Conservation (phyloP, 2,113 vertebrate genomes). For the Columba livia region DNA sequence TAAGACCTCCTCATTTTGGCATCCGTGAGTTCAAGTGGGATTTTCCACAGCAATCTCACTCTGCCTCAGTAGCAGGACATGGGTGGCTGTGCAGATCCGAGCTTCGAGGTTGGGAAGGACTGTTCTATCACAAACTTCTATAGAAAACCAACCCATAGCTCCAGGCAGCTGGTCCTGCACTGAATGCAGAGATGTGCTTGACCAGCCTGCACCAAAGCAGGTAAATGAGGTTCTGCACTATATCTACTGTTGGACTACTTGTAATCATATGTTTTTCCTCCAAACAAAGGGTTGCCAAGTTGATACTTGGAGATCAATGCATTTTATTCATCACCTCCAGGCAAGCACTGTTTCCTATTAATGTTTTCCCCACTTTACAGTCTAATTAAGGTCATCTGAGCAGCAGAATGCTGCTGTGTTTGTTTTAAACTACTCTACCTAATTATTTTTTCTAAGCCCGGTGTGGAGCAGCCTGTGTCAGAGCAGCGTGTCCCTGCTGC, state of each 20-base stretch:
- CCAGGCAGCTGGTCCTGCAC: not conserved
- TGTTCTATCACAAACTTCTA: rapidly evolving
- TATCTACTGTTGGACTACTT: not conserved
- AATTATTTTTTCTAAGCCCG: not conserved
- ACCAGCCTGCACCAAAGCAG: not conserved
- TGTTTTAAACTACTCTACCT: not conserved
- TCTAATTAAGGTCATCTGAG: constrained; percentile 55
- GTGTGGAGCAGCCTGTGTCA: not conserved
- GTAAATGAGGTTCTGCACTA: not conserved
- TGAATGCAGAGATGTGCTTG: not conserved
- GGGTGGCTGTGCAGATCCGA: rapidly evolving
- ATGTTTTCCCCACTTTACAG: constrained; percentile 23
- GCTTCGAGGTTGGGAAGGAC: not conserved
- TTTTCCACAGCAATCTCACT: not conserved
- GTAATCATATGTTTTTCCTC: not conserved
- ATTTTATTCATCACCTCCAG: constrained; percentile 43
- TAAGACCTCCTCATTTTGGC: rapidly evolving
- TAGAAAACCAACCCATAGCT: rapidly evolving
- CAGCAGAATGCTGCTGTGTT: constrained; percentile 5
- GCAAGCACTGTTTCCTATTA: constrained; percentile 32
- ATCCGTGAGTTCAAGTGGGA: not conserved
- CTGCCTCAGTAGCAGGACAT: rapidly evolving
- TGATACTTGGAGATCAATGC: constrained; percentile 38
- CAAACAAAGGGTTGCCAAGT: not conserved
- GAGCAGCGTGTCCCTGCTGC: not conserved